A percentile compares a stretch with the other conserved stretches of the same genome.
phyloP scores from a whole-genome alignment of 2,797 vertebrate species.

The Danio tinwini region DNA sequence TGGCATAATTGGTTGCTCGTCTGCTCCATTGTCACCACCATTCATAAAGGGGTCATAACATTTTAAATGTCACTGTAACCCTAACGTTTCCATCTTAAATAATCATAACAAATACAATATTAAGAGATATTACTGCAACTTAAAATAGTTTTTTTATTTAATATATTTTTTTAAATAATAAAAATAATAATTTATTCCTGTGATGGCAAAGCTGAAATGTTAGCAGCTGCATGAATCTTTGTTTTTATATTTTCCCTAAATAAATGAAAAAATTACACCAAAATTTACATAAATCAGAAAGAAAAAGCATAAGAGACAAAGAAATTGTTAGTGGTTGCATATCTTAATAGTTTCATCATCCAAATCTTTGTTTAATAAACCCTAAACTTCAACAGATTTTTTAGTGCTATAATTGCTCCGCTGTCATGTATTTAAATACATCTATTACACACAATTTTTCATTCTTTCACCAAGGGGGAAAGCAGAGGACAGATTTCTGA shows the following conservation, averaged over 20 bases:
- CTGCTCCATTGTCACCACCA: no score
- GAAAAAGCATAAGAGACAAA: neutral
- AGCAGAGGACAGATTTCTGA: constrained; percentile 53
- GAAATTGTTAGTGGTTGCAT: neutral
- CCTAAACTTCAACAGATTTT: constrained; percentile 20
- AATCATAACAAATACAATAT: no score
- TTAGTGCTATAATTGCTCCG: constrained; percentile 29
- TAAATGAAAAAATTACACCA: neutral
- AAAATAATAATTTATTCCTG: neutral
- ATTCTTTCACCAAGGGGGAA: constrained; percentile 25
- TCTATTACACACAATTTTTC: constrained; percentile 44
- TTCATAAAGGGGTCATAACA: no score
- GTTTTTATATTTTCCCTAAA: no score
- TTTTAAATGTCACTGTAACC: no score
- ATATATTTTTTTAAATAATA: no score
- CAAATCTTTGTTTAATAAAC: neutral
- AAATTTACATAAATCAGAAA: neutral
- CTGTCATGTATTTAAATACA: constrained; percentile 19
- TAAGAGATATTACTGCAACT: no score
- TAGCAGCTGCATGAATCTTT: no score
- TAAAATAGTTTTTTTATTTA: no score
- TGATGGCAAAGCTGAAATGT: neutral
- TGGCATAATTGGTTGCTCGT: no score
- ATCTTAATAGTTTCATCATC: neutral
- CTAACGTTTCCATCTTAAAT: no score